Conservation (phyloP, 2,797 vertebrate genomes). For the Periophthalmus magnuspinnatus region DNA sequence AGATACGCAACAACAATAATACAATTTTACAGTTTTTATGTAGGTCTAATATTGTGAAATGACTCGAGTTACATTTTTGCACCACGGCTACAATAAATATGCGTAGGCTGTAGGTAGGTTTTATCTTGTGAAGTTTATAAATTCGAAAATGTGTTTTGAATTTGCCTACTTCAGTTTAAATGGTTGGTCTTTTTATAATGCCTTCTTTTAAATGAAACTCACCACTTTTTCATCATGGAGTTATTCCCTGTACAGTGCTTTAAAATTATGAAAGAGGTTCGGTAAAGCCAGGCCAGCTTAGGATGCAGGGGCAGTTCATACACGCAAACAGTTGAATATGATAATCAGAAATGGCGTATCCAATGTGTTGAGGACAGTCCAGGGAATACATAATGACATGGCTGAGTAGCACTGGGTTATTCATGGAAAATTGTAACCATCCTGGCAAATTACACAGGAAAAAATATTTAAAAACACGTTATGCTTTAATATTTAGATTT, state of each 20-base stretch:
- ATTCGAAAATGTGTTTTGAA: too few species aligned
- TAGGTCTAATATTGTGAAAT: too few species aligned
- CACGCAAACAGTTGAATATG: constrained; percentile 55
- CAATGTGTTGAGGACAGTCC: constrained; percentile 32
- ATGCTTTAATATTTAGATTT: background rate
- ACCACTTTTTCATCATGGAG: background rate
- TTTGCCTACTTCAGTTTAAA: background rate
- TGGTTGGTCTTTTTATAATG: background rate
- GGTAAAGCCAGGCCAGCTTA: constrained; percentile 28
- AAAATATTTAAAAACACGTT: background rate
- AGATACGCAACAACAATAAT: background rate
- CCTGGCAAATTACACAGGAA: background rate
- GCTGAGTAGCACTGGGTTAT: constrained; percentile 14
- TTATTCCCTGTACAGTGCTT: background rate
- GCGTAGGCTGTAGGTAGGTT: too few species aligned
- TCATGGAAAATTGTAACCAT: constrained; percentile 13
- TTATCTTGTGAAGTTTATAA: too few species aligned
- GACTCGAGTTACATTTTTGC: too few species aligned
- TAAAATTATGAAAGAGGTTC: constrained; percentile 10
- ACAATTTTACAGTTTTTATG: too few species aligned
- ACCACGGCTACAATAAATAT: too few species aligned
- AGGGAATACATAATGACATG: constrained; percentile 41
- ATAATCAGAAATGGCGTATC: constrained; percentile 43
- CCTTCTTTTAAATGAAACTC: background rate
- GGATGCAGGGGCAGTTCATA: constrained; percentile 32